These are phyloP conservation scores for Proisotoma minuta DNA, from an alignment of 2,888 invertebrate species.

Conservation along the genomic window DNA sequence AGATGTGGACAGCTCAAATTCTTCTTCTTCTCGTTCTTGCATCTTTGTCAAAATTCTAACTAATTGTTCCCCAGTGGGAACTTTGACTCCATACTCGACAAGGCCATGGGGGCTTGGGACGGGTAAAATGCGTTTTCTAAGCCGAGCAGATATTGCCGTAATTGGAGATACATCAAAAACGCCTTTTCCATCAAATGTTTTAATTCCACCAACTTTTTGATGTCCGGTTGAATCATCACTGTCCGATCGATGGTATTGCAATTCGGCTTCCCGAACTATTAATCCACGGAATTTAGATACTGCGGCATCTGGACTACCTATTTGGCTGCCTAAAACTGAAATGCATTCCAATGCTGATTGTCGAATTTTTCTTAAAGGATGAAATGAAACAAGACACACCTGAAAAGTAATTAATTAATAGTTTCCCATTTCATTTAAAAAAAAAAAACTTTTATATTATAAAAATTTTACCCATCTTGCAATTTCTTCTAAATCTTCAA, in stretches of 20 bases:
- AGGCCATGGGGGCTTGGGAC: constrained; percentile 29
- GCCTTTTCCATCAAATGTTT: neutral
- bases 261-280: constrained; percentile 20
- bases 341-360: constrained; percentile 74
- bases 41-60: constrained; percentile 27
- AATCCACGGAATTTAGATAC: constrained; percentile 21
- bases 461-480: constrained; percentile 48
- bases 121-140: constrained; percentile 25
- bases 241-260: constrained; percentile 19
- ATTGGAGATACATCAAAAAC: constrained; percentile 8
- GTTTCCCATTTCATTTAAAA: too few relatives aligned
- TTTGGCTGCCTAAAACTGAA: constrained; percentile 65
- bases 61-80: constrained; percentile 30
- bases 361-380: constrained; percentile 67
- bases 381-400: constrained; percentile 54
- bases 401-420: too few relatives aligned
- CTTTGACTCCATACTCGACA: constrained; percentile 30
- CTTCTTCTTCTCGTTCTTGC: constrained; percentile 28
- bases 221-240: neutral
- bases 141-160: constrained; percentile 23
- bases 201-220: neutral
- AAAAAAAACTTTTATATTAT: too few relatives aligned
- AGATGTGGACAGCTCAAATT: constrained; percentile 22
- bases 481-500: constrained; percentile 55
- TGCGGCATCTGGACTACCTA: constrained; percentile 23